Evolutionary conservation across 2,797 vertebrate genomes (phyloP), one percentile per base, ranked within the genome.

Genomic region (Acridotheres tristis): DNA sequence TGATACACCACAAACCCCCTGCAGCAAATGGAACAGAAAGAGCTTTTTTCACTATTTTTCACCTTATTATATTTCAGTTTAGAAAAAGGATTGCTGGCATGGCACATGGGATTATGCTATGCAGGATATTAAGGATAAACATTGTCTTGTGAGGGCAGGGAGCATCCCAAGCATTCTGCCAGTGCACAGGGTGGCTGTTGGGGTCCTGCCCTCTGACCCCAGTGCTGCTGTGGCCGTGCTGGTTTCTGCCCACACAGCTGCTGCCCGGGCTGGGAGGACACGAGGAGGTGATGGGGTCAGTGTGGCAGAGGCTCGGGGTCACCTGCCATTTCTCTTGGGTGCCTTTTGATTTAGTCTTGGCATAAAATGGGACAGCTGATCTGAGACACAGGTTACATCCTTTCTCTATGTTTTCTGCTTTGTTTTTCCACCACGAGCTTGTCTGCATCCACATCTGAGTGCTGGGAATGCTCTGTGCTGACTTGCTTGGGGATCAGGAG

Each of bases 291-390:
- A 43, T 18, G 13, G 53, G 38, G 18, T 83, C 40, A 72, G 45
- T 0, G 0, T 36, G 54, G 20, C 3, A 3, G 40, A 58, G 85
- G 22, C 72, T 85, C 0, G 0, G 18, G 42, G 76, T 65, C 76
- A 25, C 66, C 72, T 65, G 59, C 20, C 62, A 11, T 91, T 65
- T 32, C 43, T 57, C 4, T 50, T 25, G 3, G 8, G 26, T 65
- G n/a, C 30, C 50, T 74, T 91, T 92, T 65, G 72, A 43, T 77
- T 88, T 68, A 63, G 30, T 50, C 42, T 67, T 43, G 59, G 16
- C 2, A 1, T 48, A 43, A 72, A 59, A 27, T 9, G 50, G 11
- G 69, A 59, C 48, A 47, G 53, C 32, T 1, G 11, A 40, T 54
- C 77, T 54, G 57, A 75, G 83, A 73, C 66, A 36, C 74, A 54